phyloP scores from a whole-genome alignment of 2,797 vertebrate genomes.

The Diglossa cyanea region DNA sequence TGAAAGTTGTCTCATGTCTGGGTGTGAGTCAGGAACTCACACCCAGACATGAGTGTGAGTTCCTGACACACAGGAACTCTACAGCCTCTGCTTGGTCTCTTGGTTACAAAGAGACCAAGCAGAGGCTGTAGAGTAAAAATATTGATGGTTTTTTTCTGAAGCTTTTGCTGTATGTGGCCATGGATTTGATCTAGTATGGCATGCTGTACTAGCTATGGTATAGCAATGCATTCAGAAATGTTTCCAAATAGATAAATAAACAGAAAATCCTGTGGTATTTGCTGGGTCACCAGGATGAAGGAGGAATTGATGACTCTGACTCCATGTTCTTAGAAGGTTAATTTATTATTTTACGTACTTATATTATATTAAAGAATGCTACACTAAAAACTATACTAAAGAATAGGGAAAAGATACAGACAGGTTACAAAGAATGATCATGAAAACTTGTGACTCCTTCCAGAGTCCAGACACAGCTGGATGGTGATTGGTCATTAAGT shows the following conservation, averaged over 20 bases:
- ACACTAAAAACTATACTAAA: not conserved
- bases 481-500: not conserved
- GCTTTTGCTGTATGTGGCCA: not conserved
- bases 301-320: not conserved
- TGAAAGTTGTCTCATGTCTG: not conserved
- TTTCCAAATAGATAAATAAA: not conserved
- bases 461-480: too few species aligned
- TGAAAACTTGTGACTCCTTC: not conserved
- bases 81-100: too few species aligned
- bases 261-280: not conserved
- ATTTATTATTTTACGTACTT: not conserved
- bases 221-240: not conserved
- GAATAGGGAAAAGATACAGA: not conserved
- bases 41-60: too few species aligned
- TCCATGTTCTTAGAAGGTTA: not conserved
- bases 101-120: not conserved
- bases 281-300: not conserved
- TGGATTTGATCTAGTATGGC: not conserved
- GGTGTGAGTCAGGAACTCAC: rapidly evolving
- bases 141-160: not conserved
- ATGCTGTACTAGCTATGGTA: not conserved
- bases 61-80: too few species aligned
- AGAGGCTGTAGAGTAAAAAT: not conserved
- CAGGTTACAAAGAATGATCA: not conserved
- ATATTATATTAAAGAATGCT: not conserved